phyloP scores from a whole-genome alignment of 2,113 vertebrate species.

The Otolemur garnettii region DNA sequence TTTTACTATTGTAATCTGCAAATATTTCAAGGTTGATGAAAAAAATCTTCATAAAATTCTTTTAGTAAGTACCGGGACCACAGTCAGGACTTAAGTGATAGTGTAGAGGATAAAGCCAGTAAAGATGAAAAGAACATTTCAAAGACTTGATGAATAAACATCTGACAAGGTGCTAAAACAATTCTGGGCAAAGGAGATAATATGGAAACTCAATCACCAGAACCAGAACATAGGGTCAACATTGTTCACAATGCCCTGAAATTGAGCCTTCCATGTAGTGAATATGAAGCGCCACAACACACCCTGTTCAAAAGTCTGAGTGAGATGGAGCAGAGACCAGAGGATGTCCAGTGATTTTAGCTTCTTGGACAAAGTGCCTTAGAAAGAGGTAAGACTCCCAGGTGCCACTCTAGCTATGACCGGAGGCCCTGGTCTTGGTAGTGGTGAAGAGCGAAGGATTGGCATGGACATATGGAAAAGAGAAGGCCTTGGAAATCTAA shows the following conservation, averaged over 20 bases:
- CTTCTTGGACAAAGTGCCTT: not conserved
- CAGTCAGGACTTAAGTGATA: not conserved
- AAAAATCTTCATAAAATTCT: not conserved
- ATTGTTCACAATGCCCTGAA: not conserved
- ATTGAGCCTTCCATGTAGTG: not conserved
- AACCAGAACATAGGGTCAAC: not conserved
- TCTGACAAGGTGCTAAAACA: not conserved
- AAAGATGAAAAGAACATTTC: not conserved
- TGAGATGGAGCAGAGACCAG: not conserved
- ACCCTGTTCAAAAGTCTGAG: no score
- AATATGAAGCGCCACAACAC: not conserved
- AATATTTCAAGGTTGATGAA: not conserved
- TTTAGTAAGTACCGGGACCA: not conserved
- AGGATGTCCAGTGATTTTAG: not conserved
- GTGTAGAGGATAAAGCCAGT: not conserved
- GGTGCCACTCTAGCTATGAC: not conserved
- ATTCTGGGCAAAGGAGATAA: not conserved
- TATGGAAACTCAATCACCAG: not conserved
- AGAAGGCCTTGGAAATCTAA: not conserved
- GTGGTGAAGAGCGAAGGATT: not conserved
- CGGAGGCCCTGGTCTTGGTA: not conserved
- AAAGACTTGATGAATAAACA: not conserved
- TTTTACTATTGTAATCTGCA: no score
- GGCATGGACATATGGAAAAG: not conserved
- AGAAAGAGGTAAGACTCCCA: not conserved